These are phyloP conservation scores for Drosophila rubida DNA, from an alignment of 2,888 invertebrate genomes.

Conservation along the genomic window DNA sequence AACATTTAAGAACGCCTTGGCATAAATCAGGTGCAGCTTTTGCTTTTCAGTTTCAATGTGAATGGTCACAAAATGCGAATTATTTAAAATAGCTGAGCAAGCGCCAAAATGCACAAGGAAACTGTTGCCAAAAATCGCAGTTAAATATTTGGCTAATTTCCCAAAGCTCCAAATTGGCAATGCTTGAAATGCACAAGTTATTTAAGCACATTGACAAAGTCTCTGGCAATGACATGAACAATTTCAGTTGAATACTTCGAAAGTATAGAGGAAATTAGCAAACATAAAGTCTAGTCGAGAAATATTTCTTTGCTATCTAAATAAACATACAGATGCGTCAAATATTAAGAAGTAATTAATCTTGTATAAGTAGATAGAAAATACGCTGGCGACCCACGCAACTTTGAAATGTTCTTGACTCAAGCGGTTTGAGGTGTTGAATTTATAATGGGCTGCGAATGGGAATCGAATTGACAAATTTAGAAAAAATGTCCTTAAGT, in stretches of 20 bases:
- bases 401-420: background rate
- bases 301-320: background rate
- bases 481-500: conserved; percentile 17
- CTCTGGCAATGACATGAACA: background rate
- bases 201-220: background rate
- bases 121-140: background rate
- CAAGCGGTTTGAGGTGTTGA: background rate
- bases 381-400: too few relatives aligned
- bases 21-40: too few relatives aligned
- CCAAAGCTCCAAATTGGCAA: background rate
- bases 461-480: background rate
- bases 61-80: background rate
- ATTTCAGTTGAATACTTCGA: too few relatives aligned
- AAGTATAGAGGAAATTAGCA: too few relatives aligned
- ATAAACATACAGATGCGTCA: background rate
- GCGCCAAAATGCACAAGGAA: background rate
- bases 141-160: background rate
- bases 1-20: too few relatives aligned
- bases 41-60: background rate
- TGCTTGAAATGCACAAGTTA: background rate
- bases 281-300: too few relatives aligned
- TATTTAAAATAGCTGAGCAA: background rate
- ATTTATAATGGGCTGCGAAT: conserved; percentile 11
- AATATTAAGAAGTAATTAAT: too few relatives aligned
- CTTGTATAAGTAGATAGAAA: too few relatives aligned